phyloP scores from a whole-genome alignment of 2,888 invertebrate species.

The Liodrosophila aerea region DNA sequence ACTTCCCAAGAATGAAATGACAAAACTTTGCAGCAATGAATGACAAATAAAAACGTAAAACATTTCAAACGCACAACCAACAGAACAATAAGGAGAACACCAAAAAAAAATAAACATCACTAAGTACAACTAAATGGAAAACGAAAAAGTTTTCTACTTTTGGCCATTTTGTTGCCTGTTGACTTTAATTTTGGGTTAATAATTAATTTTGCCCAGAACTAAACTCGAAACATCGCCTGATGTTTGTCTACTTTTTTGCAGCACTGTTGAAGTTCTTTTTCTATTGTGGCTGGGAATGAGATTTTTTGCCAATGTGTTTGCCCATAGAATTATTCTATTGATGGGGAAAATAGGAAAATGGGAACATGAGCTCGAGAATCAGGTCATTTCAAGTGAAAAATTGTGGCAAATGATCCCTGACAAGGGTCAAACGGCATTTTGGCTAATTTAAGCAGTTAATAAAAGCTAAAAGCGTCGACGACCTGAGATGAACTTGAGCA shows the following conservation, averaged over 20 bases:
- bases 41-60: slow-evolving; percentile 69
- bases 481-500: too few relatives aligned
- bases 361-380: neutral
- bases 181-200: slow-evolving; percentile 60
- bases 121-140: slow-evolving; percentile 57
- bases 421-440: slow-evolving; percentile 38
- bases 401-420: slow-evolving; percentile 23
- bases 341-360: slow-evolving; percentile 8
- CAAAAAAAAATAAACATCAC: slow-evolving; percentile 11
- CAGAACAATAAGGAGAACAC: slow-evolving; percentile 13
- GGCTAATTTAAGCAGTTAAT: slow-evolving; percentile 33
- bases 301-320: slow-evolving; percentile 29
- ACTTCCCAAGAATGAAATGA: slow-evolving; percentile 46
- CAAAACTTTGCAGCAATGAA: slow-evolving; percentile 63
- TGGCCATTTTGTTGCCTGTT: slow-evolving; percentile 38
- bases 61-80: slow-evolving; percentile 46
- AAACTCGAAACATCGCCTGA: neutral
- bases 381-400: slow-evolving; percentile 20
- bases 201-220: slow-evolving; percentile 50
- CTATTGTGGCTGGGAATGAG: neutral
- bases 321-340: slow-evolving; percentile 36
- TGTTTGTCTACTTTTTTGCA: neutral
- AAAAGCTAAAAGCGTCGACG: slow-evolving; percentile 9
- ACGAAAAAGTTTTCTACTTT: slow-evolving; percentile 56
- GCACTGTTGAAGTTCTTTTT: slow-evolving; percentile 15